phyloP scores from a whole-genome alignment of 1,140 invertebrate species.

The Propsilocerus akamusi region DNA sequence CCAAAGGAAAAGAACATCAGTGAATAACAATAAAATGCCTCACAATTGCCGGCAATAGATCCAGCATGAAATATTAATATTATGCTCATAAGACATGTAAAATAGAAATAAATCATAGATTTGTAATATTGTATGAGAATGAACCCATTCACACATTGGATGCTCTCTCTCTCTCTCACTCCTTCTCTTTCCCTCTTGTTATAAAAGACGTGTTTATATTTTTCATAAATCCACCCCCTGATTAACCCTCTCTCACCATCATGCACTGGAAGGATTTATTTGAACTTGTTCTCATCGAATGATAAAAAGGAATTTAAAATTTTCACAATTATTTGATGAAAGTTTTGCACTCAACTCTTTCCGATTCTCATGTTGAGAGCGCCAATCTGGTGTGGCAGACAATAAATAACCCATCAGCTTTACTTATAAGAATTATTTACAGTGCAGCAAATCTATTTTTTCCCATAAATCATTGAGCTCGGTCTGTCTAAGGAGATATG shows the following conservation, averaged over 20 bases:
- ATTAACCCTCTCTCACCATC: neutral
- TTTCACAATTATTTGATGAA: no score
- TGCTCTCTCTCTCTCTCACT: neutral
- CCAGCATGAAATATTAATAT: neutral
- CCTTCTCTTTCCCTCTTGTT: neutral
- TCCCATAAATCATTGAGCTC: no score
- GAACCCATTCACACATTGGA: slow-evolving; percentile 2
- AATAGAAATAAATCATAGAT: slow-evolving; percentile 4
- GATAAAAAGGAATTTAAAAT: no score
- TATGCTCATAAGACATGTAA: slow-evolving; percentile 4
- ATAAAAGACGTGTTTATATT: neutral
- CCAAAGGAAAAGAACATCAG: neutral
- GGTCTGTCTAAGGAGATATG: no score
- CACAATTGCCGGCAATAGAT: neutral
- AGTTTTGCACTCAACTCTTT: no score
- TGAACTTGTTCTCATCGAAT: no score
- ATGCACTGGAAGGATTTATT: no score
- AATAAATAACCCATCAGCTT: no score
- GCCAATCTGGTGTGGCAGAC: no score
- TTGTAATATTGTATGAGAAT: neutral
- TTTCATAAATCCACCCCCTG: neutral
- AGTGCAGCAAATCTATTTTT: no score
- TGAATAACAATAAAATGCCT: slow-evolving; percentile 3
- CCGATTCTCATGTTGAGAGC: no score
- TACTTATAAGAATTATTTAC: no score